Conservation (phyloP, 2,888 invertebrate species). For the Rosalia funebris region DNA sequence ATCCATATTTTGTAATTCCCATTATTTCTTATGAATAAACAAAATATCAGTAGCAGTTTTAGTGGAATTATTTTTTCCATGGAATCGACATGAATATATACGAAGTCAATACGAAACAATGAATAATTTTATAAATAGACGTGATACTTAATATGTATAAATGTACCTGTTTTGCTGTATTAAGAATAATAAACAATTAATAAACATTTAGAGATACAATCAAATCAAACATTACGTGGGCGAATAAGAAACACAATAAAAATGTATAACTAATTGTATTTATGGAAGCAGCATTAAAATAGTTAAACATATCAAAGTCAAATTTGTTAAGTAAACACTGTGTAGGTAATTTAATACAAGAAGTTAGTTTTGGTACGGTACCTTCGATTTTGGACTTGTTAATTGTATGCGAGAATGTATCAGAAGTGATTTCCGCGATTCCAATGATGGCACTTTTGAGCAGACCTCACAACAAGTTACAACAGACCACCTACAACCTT, state of each 20-base stretch:
- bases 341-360: slow-evolving; percentile 16
- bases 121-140: slow-evolving; percentile 7
- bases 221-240: slow-evolving; percentile 6
- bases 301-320: slow-evolving; percentile 14
- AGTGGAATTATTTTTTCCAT: too few species aligned
- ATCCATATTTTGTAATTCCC: too few species aligned
- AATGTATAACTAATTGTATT: slow-evolving; percentile 20
- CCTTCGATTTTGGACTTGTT: slow-evolving; percentile 4
- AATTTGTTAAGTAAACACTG: slow-evolving; percentile 17
- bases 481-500: slow-evolving; percentile 44
- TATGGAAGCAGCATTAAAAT: slow-evolving; percentile 16
- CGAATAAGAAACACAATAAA: slow-evolving; percentile 15
- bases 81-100: too few species aligned
- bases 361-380: slow-evolving; percentile 5
- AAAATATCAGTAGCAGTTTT: too few species aligned
- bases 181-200: slow-evolving; percentile 19
- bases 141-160: slow-evolving; percentile 18
- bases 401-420: slow-evolving; percentile 22
- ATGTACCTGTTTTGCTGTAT: slow-evolving; percentile 4
- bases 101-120: too few species aligned
- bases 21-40: too few species aligned
- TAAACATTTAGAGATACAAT: slow-evolving; percentile 18
- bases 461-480: slow-evolving; percentile 41
- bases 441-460: slow-evolving; percentile 41
- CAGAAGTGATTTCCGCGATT: slow-evolving; percentile 42